phyloP scores from a whole-genome alignment of 2,113 vertebrate genomes.

The Romanogobio albipinnatus region DNA sequence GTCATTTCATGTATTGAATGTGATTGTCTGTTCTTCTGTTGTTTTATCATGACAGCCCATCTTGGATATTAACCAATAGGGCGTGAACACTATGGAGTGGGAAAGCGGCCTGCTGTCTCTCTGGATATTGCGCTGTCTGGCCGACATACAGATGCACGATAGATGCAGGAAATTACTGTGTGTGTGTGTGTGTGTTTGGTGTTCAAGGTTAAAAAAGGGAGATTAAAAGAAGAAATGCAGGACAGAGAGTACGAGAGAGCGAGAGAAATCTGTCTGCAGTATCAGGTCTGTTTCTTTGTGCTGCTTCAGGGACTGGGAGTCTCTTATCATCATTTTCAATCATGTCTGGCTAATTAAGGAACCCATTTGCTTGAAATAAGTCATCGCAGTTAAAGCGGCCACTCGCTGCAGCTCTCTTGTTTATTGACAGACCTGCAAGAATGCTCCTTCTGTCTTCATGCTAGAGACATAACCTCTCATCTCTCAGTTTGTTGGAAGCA shows the following conservation, averaged over 20 bases:
- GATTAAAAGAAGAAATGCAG: conserved; percentile 16
- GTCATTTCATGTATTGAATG: neutral
- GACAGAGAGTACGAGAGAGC: neutral
- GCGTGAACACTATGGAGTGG: conserved; percentile 51
- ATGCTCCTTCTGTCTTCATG: neutral
- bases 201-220: neutral
- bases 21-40: neutral
- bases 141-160: neutral
- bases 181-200: neutral
- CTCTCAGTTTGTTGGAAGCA: neutral
- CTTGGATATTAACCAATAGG: conserved; percentile 47
- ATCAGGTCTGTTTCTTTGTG: conserved; percentile 34
- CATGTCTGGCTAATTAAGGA: conserved; percentile 44
- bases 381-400: conserved; percentile 20
- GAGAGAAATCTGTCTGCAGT: neutral
- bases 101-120: conserved; percentile 18
- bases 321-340: conserved; percentile 47
- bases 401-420: neutral
- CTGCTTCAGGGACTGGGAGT: conserved; percentile 20
- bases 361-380: conserved; percentile 45
- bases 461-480: neutral
- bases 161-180: conserved; percentile 1
- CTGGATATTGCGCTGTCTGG: conserved; percentile 1
- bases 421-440: conserved; percentile 16
- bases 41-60: conserved; percentile 10